These are phyloP conservation scores for Plecotus auritus DNA, from an alignment of 2,113 vertebrate genomes.

Conservation along the genomic window DNA sequence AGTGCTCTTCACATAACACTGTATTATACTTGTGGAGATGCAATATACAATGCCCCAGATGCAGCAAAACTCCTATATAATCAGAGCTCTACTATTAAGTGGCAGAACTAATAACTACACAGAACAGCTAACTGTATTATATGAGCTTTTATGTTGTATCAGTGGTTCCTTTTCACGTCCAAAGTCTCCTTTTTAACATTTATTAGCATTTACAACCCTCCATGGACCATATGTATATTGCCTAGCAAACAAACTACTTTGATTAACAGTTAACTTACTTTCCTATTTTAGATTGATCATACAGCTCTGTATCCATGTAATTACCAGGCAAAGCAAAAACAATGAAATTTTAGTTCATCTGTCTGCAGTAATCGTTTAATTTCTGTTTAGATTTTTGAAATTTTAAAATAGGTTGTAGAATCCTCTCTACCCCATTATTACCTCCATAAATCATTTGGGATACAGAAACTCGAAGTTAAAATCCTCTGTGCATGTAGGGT, in stretches of 20 bases:
- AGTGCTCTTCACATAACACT: neutral
- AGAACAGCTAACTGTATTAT: neutral
- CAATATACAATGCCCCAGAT: neutral
- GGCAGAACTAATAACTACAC: neutral
- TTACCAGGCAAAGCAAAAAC: neutral
- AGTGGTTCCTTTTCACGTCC: neutral
- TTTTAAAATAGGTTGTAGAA: neutral
- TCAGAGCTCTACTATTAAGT: neutral
- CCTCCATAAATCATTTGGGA: neutral
- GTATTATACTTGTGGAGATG: neutral
- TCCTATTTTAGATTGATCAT: neutral
- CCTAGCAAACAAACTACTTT: neutral
- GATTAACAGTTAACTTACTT: neutral
- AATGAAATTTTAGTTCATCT: slow-evolving; percentile 2
- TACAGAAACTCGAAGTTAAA: neutral
- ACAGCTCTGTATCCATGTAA: neutral
- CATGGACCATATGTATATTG: neutral
- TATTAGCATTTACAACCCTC: neutral
- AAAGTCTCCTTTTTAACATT: slow-evolving; percentile 15
- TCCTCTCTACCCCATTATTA: neutral
- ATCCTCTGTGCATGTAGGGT: neutral
- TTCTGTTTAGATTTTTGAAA: neutral
- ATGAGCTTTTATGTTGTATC: neutral
- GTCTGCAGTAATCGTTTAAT: neutral
- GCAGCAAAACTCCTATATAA: neutral